Evolutionary conservation across 2,797 vertebrate genomes (phyloP), one percentile per base, ranked within the genome.

Genomic region (Neosalanx taihuensis): DNA sequence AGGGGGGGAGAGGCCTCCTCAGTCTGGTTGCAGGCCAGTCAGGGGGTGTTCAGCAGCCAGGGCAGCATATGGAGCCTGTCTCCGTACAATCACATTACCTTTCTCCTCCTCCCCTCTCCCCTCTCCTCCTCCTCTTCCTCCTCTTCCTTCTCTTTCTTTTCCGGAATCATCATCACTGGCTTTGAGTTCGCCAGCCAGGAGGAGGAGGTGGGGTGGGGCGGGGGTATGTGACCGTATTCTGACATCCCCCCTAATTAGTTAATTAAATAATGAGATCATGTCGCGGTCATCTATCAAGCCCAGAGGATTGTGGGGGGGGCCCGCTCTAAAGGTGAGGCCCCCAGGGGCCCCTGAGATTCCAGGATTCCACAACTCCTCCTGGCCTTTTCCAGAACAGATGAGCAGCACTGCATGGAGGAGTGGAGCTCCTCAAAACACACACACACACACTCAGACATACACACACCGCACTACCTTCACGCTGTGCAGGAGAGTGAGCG

Each of bases 211-310:
- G 51, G 10, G 30, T 35, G 33, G 53, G 41, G 53, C 70, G 79
- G 59, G 67, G 72, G 72, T 65, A 84, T 69, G 81, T 76, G 81
- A 79, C 77, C 57, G 73, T 82, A 90, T 90, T 90, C 88, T 87
- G 64, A 59, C 9, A 73, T 73, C n/a, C n/a, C 83, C 79, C 37
- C 81, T 91, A 90, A 92, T 92, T 83, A 87, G 79, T 87, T 91
- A 92, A 91, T 89, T 83, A 90, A 91, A 92, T 92, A 91, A 93
- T 85, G 75, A 87, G 87, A 88, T 89, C 77, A 81, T 69, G 74
- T 67, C 68, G 71, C 76, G 74, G 87, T 84, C 80, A 88, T 84
- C 78, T 83, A 67, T 88, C 88, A 86, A 5, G 20, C 56, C 18
- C 53, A 51, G 84, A 71, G 76, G 75, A 76, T 68, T 74, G 68